Conservation (phyloP, 2,888 invertebrate genomes). For the Micropterix aruncella region DNA sequence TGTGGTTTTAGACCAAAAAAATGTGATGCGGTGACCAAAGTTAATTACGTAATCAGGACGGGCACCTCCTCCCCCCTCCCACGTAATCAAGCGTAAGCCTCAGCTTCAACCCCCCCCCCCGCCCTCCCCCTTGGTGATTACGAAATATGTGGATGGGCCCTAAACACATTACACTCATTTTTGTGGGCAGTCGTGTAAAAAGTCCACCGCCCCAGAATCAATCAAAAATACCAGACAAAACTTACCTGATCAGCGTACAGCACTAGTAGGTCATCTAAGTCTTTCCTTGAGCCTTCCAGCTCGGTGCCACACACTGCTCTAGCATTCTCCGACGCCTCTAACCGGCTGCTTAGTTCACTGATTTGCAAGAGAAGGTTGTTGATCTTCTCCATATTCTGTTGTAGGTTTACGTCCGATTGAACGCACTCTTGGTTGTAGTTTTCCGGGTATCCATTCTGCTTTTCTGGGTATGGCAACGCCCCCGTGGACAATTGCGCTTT, state of each 20-base stretch:
- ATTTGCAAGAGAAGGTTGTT: not conserved
- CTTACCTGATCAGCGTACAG: conserved; percentile 76
- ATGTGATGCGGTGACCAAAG: no score
- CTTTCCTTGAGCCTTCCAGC: conserved; percentile 56
- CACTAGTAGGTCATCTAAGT: conserved; percentile 88
- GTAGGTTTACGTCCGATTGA: conserved; percentile 4
- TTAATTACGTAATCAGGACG: no score
- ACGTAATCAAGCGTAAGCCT: no score
- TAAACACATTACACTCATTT: no score
- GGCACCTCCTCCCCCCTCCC: no score
- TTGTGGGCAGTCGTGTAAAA: no score
- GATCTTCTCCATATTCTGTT: conserved; percentile 1
- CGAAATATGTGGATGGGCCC: no score
- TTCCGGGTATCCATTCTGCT: conserved; percentile 7
- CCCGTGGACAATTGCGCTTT: conserved; percentile 54
- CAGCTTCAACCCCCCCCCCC: no score
- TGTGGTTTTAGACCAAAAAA: not conserved
- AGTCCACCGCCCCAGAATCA: not conserved
- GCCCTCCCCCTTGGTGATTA: no score
- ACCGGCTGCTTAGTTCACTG: not conserved
- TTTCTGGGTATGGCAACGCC: conserved; percentile 7
- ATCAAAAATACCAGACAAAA: not conserved
- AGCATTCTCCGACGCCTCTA: conserved; percentile 1
- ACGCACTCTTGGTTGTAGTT: conserved; percentile 12
- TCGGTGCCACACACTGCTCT: conserved; percentile 24